phyloP scores from a whole-genome alignment of 2,888 invertebrate species.

The Trichogramma evanescens region DNA sequence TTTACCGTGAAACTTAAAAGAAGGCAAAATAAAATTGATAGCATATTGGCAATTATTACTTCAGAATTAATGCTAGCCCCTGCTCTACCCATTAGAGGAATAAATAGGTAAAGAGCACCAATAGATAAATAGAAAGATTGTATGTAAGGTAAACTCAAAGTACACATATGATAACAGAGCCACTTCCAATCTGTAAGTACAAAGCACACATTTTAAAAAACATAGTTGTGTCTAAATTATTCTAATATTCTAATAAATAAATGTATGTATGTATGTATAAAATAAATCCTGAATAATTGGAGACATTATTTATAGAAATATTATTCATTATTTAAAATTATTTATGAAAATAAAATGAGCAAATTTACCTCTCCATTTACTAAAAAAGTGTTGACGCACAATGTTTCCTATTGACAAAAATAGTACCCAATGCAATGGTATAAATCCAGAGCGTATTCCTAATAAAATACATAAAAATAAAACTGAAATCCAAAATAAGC shows the following conservation, averaged over 20 bases:
- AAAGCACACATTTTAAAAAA: not conserved
- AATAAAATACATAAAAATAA: slow-evolving; percentile 52
- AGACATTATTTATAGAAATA: not conserved
- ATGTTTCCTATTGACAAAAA: slow-evolving; percentile 55
- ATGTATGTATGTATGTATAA: not conserved
- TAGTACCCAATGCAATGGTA: slow-evolving; percentile 59
- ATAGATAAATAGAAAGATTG: slow-evolving; percentile 65
- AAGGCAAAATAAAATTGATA: slow-evolving; percentile 46
- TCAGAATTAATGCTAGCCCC: slow-evolving; percentile 68
- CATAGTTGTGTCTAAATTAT: not conserved
- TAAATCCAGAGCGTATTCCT: slow-evolving; percentile 62
- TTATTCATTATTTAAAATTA: not conserved
- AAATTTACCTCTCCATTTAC: slow-evolving; percentile 50
- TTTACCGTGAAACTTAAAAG: slow-evolving; percentile 48
- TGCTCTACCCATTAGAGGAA: slow-evolving; percentile 75
- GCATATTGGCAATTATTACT: slow-evolving; percentile 55
- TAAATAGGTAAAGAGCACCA: slow-evolving; percentile 64
- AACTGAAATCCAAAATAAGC: slow-evolving; percentile 53
- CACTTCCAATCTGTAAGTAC: slow-evolving; percentile 51
- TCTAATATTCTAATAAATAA: not conserved
- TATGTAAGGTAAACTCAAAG: slow-evolving; percentile 57
- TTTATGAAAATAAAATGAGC: not conserved
- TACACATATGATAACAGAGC: slow-evolving; percentile 52
- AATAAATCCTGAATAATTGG: slow-evolving; percentile 1
- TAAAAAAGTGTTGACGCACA: slow-evolving; percentile 50